phyloP scores from a whole-genome alignment of 2,888 invertebrate species.

The Anodontia alba region DNA sequence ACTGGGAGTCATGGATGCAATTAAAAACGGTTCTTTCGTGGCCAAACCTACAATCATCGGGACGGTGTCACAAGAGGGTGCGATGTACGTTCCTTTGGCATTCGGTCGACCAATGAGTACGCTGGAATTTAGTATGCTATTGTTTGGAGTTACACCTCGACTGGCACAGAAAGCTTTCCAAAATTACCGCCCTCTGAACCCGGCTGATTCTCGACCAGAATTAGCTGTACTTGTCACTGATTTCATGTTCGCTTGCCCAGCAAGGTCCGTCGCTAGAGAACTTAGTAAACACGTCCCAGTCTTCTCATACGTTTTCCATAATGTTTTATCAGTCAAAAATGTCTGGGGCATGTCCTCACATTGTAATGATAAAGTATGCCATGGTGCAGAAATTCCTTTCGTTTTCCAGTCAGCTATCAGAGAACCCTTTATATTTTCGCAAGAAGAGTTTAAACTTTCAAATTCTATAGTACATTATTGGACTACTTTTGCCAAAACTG shows the following conservation, averaged over 20 bases:
- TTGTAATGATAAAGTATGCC: conserved; percentile 66
- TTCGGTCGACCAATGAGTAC: conserved; percentile 43
- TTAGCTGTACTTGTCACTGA: conserved; percentile 60
- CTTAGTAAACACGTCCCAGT: conserved; percentile 35
- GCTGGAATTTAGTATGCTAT: conserved; percentile 31
- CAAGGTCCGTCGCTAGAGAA: conserved; percentile 41
- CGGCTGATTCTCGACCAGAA: conserved; percentile 43
- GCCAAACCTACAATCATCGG: conserved; percentile 70
- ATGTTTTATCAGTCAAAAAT: conserved; percentile 49
- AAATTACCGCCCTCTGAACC: conserved; percentile 48
- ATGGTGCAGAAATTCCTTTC: conserved; percentile 69
- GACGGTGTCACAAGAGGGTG: conserved; percentile 63
- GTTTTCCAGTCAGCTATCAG: conserved; percentile 58
- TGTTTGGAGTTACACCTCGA: conserved; percentile 39
- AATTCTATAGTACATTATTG: conserved; percentile 66
- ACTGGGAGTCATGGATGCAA: conserved; percentile 42
- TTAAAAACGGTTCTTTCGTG: conserved; percentile 25
- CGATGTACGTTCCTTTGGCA: conserved; percentile 55
- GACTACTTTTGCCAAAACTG: conserved; percentile 76
- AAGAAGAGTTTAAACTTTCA: conserved; percentile 53
- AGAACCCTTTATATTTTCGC: conserved; percentile 44
- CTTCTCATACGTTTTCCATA: conserved; percentile 69
- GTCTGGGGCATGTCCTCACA: conserved; percentile 51
- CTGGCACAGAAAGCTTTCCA: conserved; percentile 41
- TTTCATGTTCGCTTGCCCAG: conserved; percentile 68